Percentiles rank a stretch among this genome's conserved stretches.
Evolutionary conservation across 2,888 invertebrate species (phyloP).

Genomic region (Xestia xanthographa): DNA sequence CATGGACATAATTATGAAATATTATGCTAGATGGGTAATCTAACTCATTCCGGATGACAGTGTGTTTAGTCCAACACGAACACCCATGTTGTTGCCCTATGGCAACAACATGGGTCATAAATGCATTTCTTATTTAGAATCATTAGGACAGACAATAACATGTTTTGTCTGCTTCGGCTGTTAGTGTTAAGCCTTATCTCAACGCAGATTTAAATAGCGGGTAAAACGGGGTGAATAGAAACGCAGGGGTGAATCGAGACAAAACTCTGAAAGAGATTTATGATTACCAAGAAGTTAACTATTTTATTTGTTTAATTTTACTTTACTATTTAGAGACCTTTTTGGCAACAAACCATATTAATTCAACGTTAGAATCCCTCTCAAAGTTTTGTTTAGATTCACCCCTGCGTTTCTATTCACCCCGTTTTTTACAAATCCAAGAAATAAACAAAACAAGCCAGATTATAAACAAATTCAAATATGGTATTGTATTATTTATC

Average conservation of each 20-base stretch:
- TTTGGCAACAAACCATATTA: too few relatives aligned
- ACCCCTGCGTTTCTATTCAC: too few relatives aligned
- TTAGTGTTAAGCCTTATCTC: slow-evolving; percentile 17
- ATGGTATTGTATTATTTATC: neutral
- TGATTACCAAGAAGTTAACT: too few relatives aligned
- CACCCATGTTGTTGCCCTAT: too few relatives aligned
- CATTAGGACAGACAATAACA: neutral
- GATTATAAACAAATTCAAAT: neutral
- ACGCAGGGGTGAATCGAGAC: too few relatives aligned
- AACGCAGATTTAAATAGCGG: slow-evolving; percentile 7
- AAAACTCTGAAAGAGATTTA: too few relatives aligned
- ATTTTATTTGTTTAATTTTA: too few relatives aligned
- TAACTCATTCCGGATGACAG: neutral
- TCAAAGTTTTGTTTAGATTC: too few relatives aligned
- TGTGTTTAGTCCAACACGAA: slow-evolving; percentile 4
- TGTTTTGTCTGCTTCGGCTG: neutral
- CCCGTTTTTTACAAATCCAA: neutral
- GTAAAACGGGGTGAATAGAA: too few relatives aligned
- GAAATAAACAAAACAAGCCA: slow-evolving; percentile 9
- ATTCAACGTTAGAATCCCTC: too few relatives aligned
- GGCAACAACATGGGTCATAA: slow-evolving; percentile 3
- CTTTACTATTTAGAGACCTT: too few relatives aligned
- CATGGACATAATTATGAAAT: neutral
- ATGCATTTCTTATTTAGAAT: neutral
- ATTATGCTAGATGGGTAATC: neutral